Conservation (phyloP, 2,797 vertebrate species). For the Phoxinus dragarum region DNA sequence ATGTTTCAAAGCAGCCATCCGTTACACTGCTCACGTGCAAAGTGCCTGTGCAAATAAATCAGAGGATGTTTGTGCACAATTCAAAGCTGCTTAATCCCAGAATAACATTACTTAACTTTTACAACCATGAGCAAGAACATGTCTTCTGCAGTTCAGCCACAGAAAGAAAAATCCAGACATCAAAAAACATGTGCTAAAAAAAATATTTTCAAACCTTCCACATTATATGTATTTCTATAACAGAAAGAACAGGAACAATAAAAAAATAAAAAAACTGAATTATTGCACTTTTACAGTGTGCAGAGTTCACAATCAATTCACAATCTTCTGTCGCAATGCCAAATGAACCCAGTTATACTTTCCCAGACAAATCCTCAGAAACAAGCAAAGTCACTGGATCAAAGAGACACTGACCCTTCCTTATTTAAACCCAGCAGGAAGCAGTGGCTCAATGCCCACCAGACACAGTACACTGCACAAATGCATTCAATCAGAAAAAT, state of each 20-base stretch:
- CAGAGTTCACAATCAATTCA: background rate
- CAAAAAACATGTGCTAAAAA: background rate
- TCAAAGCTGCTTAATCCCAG: background rate
- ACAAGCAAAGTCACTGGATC: conserved; percentile 3
- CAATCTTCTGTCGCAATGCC: conserved; percentile 30
- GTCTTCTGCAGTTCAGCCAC: background rate
- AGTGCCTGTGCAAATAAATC: conserved; percentile 10
- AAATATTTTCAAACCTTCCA: background rate
- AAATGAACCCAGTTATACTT: conserved; percentile 25
- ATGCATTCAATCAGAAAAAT: background rate
- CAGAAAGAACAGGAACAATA: background rate
- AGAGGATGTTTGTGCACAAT: background rate
- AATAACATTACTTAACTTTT: background rate
- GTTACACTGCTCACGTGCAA: background rate
- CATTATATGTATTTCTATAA: background rate
- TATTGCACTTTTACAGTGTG: background rate
- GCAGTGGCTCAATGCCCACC: background rate
- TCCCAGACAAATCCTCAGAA: conserved; percentile 4
- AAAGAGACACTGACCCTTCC: conserved; percentile 18
- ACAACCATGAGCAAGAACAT: background rate
- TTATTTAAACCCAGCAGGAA: background rate
- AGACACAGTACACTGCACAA: background rate
- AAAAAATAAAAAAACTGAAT: background rate
- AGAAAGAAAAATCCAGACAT: background rate
- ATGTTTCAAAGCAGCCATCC: conserved; percentile 22